A percentile compares a stretch with the other conserved stretches of the same genome.
Evolutionary conservation across 1,140 invertebrate genomes (phyloP).

Genomic region (Pachypsylla venusta): DNA sequence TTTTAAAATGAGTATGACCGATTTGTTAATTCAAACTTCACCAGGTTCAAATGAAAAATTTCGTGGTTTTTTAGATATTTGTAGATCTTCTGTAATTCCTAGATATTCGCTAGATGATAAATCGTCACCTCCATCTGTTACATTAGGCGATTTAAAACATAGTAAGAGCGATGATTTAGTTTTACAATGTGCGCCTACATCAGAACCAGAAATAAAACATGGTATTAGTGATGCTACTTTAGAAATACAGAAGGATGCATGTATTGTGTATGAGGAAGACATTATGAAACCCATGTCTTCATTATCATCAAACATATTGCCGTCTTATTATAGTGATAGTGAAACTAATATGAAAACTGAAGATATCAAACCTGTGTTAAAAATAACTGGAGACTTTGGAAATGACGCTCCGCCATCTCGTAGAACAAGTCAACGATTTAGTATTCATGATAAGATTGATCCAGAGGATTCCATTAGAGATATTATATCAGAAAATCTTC

Average conservation of each 20-base stretch:
- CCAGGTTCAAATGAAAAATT: conserved; percentile 2
- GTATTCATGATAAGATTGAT: conserved; percentile 36
- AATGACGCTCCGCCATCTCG: conserved; percentile 16
- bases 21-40: conserved; percentile 2
- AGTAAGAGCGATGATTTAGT: conserved; percentile 29
- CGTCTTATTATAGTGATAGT: conserved; percentile 26
- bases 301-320: conserved; percentile 16
- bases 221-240: conserved; percentile 26
- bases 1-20: not conserved
- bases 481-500: conserved; percentile 45
- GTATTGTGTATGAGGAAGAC: conserved; percentile 27
- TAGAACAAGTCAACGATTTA: conserved; percentile 22
- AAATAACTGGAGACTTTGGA: conserved; percentile 27
- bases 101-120: conserved; percentile 2
- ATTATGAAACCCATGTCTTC: conserved; percentile 13
- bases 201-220: conserved; percentile 31
- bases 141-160: conserved; percentile 25
- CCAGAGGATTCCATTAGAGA: conserved; percentile 46
- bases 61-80: not conserved
- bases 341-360: conserved; percentile 21
- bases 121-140: conserved; percentile 17
- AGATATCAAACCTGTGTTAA: conserved; percentile 21
- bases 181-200: conserved; percentile 30
- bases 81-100: not conserved
- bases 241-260: conserved; percentile 26